Percentiles rank a stretch among this genome's conserved stretches.
phyloP scores from a whole-genome alignment of 2,797 vertebrate species.

The Melanotaenia parkinsoni region DNA sequence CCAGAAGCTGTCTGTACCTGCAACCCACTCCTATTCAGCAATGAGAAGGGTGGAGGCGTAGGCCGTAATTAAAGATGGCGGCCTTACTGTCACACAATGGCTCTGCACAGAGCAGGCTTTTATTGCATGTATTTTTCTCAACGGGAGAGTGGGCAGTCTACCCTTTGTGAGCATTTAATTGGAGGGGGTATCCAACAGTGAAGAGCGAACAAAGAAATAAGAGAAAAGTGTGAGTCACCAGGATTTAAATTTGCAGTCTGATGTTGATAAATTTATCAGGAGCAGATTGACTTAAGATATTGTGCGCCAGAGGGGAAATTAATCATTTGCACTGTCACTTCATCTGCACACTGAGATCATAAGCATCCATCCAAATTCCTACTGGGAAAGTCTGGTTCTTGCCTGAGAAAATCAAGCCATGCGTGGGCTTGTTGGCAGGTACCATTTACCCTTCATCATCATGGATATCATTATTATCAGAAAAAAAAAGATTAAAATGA shows the following conservation, averaged over 20 bases:
- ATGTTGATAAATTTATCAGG: constrained; percentile 56
- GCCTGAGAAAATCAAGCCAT: constrained; percentile 33
- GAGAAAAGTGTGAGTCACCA: constrained; percentile 57
- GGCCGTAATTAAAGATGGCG: constrained; percentile 85
- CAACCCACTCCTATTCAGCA: constrained; percentile 80
- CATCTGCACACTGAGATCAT: constrained; percentile 35
- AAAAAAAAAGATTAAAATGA: constrained; percentile 30
- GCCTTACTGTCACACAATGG: constrained; percentile 77
- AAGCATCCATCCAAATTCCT: constrained; percentile 38
- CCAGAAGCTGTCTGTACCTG: constrained; percentile 73
- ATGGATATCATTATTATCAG: constrained; percentile 42
- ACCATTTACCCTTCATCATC: constrained; percentile 52
- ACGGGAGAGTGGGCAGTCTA: constrained; percentile 81
- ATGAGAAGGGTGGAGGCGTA: constrained; percentile 74
- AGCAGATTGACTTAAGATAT: constrained; percentile 49
- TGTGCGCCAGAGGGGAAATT: constrained; percentile 37
- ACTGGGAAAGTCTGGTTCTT: constrained; percentile 23
- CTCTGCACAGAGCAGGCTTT: constrained; percentile 71
- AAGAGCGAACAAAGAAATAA: constrained; percentile 66
- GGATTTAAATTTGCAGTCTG: constrained; percentile 61
- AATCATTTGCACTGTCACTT: constrained; percentile 56
- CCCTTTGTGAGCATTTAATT: constrained; percentile 80
- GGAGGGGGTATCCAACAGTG: constrained; percentile 37
- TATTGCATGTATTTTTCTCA: constrained; percentile 80
- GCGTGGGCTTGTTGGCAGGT: constrained; percentile 63